Conservation (phyloP, 2,888 invertebrate species). For the Phengaris alcon region DNA sequence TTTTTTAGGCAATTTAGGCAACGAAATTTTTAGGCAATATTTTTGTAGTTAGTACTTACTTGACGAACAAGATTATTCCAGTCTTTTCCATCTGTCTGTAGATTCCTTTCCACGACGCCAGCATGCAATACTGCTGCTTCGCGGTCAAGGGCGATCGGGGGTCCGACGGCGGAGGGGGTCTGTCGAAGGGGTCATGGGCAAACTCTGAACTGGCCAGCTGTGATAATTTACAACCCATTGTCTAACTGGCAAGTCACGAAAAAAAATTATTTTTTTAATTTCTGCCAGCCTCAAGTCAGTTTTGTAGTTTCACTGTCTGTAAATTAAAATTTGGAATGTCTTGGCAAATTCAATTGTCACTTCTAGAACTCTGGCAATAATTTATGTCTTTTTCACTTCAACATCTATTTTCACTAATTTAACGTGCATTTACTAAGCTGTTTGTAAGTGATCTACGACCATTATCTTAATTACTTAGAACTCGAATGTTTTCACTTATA, state of each 20-base stretch:
- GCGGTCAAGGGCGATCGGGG: slow-evolving; percentile 89
- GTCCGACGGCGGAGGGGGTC: slow-evolving; percentile 84
- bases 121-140: slow-evolving; percentile 91
- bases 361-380: neutral
- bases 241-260: neutral
- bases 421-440: neutral
- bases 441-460: neutral
- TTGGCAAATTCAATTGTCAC: neutral
- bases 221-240: slow-evolving; percentile 87
- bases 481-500: slow-evolving; percentile 17
- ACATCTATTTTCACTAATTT: neutral
- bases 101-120: slow-evolving; percentile 95
- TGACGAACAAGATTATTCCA: slow-evolving; percentile 91
- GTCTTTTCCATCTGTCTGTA: slow-evolving; percentile 91
- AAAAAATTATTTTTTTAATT: neutral
- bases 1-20: too few species aligned
- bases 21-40: too few species aligned
- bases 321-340: neutral
- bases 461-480: slow-evolving; percentile 17
- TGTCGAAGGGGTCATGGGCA: slow-evolving; percentile 68
- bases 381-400: slow-evolving; percentile 22
- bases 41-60: slow-evolving; percentile 80
- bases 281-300: neutral
- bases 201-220: slow-evolving; percentile 82
- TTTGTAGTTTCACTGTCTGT: too few species aligned